Percentiles rank a stretch among this genome's conserved stretches.
Evolutionary conservation across 2,113 vertebrate genomes (phyloP).

Genomic region (Laticauda laticaudata): DNA sequence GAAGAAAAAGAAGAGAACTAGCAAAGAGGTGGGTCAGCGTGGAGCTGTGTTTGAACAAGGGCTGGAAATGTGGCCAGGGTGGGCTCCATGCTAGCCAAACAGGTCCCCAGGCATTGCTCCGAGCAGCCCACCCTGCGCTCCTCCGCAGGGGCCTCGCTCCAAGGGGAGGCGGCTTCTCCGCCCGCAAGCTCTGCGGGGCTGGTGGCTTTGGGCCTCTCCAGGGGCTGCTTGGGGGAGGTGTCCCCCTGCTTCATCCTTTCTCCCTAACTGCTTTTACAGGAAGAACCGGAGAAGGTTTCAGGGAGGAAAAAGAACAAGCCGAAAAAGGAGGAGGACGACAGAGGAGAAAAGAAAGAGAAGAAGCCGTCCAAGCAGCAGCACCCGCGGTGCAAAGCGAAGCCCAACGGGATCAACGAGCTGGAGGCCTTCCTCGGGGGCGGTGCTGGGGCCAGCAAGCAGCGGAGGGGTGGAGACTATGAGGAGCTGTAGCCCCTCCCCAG

Average conservation of each 20-base stretch:
- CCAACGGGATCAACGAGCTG: conserved; percentile 79
- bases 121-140: not conserved
- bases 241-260: not conserved
- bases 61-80: not conserved
- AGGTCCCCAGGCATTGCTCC: not conserved
- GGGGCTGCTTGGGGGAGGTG: not conserved
- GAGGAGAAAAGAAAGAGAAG: conserved; percentile 75
- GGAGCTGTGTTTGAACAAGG: not conserved
- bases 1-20: conserved; percentile 90
- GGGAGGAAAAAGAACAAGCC: conserved; percentile 87
- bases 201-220: not conserved
- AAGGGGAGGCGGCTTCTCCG: not conserved
- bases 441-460: conserved; percentile 56
- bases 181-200: not conserved
- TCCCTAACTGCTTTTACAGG: not conserved
- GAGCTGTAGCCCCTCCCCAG: conserved; percentile 79
- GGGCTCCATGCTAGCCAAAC: not conserved
- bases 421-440: conserved; percentile 88
- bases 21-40: conserved; percentile 80
- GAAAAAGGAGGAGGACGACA: conserved; percentile 81
- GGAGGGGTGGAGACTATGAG: conserved; percentile 89
- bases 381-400: conserved; percentile 71
- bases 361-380: conserved; percentile 67
- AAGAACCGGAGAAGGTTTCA: conserved; percentile 80
- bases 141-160: no score